These are phyloP conservation scores for Porites australiensis DNA, from an alignment of 64 coral and sea anemone genomes.

Conservation along the genomic window DNA sequence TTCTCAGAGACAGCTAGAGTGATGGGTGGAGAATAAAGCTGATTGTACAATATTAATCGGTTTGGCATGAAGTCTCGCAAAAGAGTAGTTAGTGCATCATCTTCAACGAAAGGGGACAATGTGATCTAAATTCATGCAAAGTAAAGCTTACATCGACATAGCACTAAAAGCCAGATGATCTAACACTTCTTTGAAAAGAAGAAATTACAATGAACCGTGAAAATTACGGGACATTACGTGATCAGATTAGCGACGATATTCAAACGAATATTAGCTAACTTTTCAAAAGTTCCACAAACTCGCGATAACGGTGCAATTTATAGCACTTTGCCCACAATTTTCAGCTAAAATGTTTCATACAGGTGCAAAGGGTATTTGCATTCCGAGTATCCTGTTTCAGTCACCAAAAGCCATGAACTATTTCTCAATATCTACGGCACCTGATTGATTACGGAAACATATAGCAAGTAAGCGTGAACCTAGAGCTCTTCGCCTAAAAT, in stretches of 20 bases:
- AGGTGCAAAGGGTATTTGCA: not conserved
- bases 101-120: not conserved
- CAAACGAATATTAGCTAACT: not conserved
- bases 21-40: too few relatives aligned
- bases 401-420: too few relatives aligned
- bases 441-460: too few relatives aligned
- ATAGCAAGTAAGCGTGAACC: too few relatives aligned
- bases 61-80: not conserved
- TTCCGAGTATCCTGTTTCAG: conserved; percentile 38
- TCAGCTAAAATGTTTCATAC: not conserved
- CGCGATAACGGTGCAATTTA: not conserved
- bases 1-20: not conserved
- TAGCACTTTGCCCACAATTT: not conserved
- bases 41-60: not conserved
- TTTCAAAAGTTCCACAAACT: not conserved
- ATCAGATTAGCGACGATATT: not conserved
- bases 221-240: not conserved
- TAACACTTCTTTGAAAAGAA: conserved; percentile 2
- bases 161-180: not conserved
- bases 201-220: not conserved
- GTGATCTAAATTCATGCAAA: not conserved
- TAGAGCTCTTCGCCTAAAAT: too few relatives aligned
- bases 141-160: not conserved
- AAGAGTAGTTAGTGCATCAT: not conserved
- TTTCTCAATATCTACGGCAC: too few relatives aligned